Conservation (phyloP, 2,113 vertebrate species). For the Pycnonotus jocosus region DNA sequence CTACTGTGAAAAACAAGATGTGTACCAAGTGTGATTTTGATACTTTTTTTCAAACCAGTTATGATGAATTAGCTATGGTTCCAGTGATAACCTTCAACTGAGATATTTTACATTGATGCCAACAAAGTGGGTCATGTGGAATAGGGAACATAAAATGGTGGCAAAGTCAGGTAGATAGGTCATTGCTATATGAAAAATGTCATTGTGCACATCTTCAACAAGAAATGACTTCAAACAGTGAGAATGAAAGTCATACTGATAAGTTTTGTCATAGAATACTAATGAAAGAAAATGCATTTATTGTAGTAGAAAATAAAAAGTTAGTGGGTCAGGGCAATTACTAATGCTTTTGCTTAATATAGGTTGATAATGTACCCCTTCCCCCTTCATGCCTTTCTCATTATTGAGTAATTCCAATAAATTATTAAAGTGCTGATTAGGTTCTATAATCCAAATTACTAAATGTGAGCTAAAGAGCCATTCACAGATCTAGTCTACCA, state of each 20-base stretch:
- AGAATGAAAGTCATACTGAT: background rate
- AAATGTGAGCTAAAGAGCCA: background rate
- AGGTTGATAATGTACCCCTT: background rate
- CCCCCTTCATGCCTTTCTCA: background rate
- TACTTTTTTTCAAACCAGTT: slow-evolving; percentile 40
- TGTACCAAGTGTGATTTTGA: background rate
- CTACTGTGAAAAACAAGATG: background rate
- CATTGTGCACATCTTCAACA: background rate
- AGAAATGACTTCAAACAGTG: background rate
- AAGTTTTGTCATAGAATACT: background rate
- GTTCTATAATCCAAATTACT: background rate
- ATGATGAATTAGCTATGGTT: background rate
- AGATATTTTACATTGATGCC: background rate
- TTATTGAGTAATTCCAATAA: background rate
- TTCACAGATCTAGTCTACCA: background rate
- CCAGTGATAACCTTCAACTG: background rate
- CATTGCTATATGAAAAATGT: background rate
- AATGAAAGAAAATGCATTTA: background rate
- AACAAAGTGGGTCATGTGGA: background rate
- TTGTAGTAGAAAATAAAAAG: background rate
- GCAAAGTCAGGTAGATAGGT: background rate
- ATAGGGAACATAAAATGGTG: background rate
- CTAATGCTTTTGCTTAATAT: background rate
- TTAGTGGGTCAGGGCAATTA: background rate
- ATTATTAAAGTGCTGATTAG: background rate